Conservation (phyloP, 2,888 invertebrate species). For the Coelopa pilipes region DNA sequence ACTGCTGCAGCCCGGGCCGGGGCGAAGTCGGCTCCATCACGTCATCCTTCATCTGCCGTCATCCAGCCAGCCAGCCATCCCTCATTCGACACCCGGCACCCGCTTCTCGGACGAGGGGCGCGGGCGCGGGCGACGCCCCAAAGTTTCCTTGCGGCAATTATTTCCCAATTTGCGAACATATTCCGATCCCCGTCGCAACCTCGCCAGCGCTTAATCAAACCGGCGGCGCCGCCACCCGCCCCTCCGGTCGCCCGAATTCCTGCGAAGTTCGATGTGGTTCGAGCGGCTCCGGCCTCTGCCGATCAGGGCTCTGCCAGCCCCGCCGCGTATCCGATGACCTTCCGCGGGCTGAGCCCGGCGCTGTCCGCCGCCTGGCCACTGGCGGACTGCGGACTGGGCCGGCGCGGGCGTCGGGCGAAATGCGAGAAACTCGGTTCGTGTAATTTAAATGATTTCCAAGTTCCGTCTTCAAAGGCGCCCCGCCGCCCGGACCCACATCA, state of each 20-base stretch:
- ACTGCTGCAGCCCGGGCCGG: background rate
- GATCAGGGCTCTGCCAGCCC: too few relatives aligned
- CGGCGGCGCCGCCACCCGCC: too few relatives aligned
- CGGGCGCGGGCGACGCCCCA: too few relatives aligned
- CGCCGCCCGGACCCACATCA: constrained; percentile 5
- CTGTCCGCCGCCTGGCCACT: background rate
- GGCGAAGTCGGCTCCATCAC: background rate
- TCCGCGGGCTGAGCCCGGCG: too few relatives aligned
- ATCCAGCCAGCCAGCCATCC: too few relatives aligned
- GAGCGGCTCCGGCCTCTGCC: too few relatives aligned
- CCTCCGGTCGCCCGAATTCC: too few relatives aligned
- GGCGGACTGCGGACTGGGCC: background rate
- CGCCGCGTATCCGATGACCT: too few relatives aligned
- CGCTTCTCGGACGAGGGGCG: too few relatives aligned
- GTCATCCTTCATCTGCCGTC: too few relatives aligned
- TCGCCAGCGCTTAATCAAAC: background rate
- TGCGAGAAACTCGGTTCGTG: background rate
- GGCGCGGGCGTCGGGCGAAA: background rate
- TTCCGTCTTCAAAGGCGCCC: constrained; percentile 19
- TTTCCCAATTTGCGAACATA: background rate
- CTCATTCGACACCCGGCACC: too few relatives aligned
- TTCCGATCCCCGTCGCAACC: background rate
- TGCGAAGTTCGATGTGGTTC: too few relatives aligned
- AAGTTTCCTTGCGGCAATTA: background rate
- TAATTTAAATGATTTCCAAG: constrained; percentile 6